phyloP scores from a whole-genome alignment of 2,113 vertebrate species.

The Corydoras sp. region DNA sequence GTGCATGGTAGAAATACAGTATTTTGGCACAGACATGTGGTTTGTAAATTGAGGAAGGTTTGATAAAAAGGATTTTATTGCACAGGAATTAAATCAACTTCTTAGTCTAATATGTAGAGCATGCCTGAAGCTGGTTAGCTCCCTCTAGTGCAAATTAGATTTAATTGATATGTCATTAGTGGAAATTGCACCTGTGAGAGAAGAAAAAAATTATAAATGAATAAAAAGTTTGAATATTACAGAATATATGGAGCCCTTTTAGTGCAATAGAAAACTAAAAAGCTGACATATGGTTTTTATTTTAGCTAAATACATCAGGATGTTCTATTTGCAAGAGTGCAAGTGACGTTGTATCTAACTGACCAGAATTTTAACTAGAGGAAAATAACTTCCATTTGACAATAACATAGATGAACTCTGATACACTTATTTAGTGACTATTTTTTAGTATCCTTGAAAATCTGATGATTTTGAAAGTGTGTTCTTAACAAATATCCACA shows the following conservation, averaged over 20 bases:
- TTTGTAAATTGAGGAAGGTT: too few relatives aligned
- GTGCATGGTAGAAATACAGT: too few relatives aligned
- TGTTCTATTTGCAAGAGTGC: neutral
- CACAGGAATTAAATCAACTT: neutral
- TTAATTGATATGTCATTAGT: constrained; percentile 1
- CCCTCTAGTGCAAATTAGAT: constrained; percentile 29
- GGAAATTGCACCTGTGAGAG: too few relatives aligned
- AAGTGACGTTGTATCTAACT: neutral
- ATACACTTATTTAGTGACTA: neutral
- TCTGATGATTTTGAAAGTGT: too few relatives aligned
- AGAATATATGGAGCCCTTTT: neutral
- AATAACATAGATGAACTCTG: neutral
- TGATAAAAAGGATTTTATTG: neutral
- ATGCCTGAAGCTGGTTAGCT: constrained; percentile 9
- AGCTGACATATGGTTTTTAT: neutral
- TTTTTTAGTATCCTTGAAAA: neutral
- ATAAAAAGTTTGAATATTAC: neutral
- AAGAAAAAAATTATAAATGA: neutral
- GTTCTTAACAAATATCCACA: too few relatives aligned
- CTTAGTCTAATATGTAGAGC: neutral
- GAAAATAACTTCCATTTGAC: neutral
- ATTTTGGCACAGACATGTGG: too few relatives aligned
- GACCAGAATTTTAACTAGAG: neutral
- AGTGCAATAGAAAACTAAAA: neutral
- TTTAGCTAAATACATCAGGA: neutral